phyloP scores from a whole-genome alignment of 2,797 vertebrate genomes.

The Tokudaia muenninki region DNA sequence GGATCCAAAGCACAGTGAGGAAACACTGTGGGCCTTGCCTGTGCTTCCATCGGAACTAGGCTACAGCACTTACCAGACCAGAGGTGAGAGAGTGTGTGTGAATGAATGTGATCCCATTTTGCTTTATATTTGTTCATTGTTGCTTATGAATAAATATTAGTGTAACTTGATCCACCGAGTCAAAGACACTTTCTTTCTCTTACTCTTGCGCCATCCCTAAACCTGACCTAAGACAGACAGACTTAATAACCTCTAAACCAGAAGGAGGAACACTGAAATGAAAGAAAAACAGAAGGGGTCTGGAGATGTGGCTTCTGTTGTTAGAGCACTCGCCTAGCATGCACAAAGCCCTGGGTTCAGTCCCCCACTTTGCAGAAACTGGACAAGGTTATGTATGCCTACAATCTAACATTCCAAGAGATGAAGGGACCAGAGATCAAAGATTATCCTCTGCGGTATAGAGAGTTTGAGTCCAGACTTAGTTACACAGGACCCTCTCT shows the following conservation, averaged over 20 bases:
- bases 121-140: too few relatives aligned
- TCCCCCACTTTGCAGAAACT: neutral
- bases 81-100: too few relatives aligned
- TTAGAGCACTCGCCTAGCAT: accelerated
- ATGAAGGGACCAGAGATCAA: neutral
- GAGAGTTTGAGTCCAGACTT: neutral
- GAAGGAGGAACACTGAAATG: neutral
- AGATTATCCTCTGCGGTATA: neutral
- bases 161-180: too few relatives aligned
- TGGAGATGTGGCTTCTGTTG: neutral
- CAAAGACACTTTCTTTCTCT: too few relatives aligned
- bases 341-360: neutral
- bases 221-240: neutral
- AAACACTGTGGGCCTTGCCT: too few relatives aligned
- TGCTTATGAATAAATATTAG: too few relatives aligned
- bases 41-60: too few relatives aligned
- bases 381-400: neutral
- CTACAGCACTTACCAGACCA: too few relatives aligned
- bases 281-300: neutral
- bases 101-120: too few relatives aligned
- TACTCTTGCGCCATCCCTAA: too few relatives aligned
- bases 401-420: neutral
- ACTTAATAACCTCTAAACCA: neutral
- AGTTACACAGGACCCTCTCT: neutral
- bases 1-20: too few relatives aligned